Evolutionary conservation across 2,113 vertebrate genomes (phyloP), one percentile per base, ranked within the genome.

Genomic region (Corythaeola cristata): DNA sequence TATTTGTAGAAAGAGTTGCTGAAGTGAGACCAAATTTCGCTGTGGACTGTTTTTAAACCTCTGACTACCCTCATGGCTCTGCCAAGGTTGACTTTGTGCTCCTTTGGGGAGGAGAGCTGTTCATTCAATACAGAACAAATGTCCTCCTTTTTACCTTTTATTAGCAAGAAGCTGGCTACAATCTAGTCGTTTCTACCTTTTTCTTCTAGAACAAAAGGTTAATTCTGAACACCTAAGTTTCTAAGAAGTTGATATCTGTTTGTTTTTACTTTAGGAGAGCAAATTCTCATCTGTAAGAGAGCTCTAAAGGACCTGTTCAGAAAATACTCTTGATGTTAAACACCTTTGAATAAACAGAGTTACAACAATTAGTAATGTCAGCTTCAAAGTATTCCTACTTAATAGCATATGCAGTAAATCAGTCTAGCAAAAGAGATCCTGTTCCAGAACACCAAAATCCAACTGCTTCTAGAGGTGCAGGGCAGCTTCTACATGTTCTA

Each of bases 31-130:
- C 30, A 5, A 44, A 21, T 21, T 53, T n/a, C 32, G 4, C 41
- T 13, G 28, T 4, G 9, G 44, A 11, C 6, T 68, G 24, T 0
- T 18, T n/a, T 41, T 5, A 7, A 67, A 12, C 9, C 50, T 41
- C 50, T 69, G 11, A 2, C 21, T 17, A 3, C 1, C 0, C 11
- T 5, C 5, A 5, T 0, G 8, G 11, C 35, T 30, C 35, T 85
- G 58, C 23, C 33, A 20, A 16, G 15, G 16, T 3, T 62, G 45
- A 58, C 41, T 91, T 33, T 28, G 18, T 55, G 44, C 30, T 39
- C 62, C 21, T 71, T 22, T 28, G 22, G 41, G 33, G 22, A 58
- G 50, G 11, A 66, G 18, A 64, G 53, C 50, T 47, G 10, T 27
- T 64, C 33, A 2, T 18, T 35, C 79, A 37, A 3, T 7, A 4